Base-by-base conservation (phyloP, 2,113 vertebrate species). In the Chionomys nivalis region DNA sequence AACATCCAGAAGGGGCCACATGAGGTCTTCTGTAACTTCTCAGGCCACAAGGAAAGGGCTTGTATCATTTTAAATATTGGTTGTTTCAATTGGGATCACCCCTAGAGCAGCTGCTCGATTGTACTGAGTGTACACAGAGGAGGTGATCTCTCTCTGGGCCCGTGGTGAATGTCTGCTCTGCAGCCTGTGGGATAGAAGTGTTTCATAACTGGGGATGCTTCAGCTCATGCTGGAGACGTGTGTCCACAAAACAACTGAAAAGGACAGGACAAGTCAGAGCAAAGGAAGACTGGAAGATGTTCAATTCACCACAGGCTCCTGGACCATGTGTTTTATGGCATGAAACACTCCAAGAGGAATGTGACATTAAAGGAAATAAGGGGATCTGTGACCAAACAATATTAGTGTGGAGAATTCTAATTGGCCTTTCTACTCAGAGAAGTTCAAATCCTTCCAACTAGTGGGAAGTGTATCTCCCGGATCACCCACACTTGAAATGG, bases 1-100 rank as follows among this genome's bases (percentile, higher is more conserved):
- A 87, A 52, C 42, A 66, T 92, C 94, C 92, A 92, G 96, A 95
- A 97, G 96, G 96, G 97, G 95, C 75, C 44, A 72, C 68, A n/a
- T 92, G 93, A 97, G 96, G 89, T 95, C 98, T 97, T 96, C 96
- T 94, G 75, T n/a, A 68, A 66, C 95, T 58, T 82, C 95, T 92
- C 96, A 85, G 90, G 61, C 97, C 96, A 95, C 36, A 31, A 11
- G 86, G 65, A 97, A 97, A 96, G 0, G 1, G 87, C 95, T 97
- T 65, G 65, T 96, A 79, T 89, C 33, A 49, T 93, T 98, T 96
- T 4, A 72, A 97, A 97, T 42, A 89, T 17, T 4, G 3, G 5
- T 94, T 97, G 96, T 97, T 98, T 94, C 94, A 47, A 68, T 78
- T 86, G 88, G 12, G 77, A 77, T 93, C 96, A 85, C 92, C 81